A percentile compares a stretch with the other conserved stretches of the same genome.
Evolutionary conservation across 2,888 invertebrate species (phyloP).

Genomic region (Phalangium opilio): DNA sequence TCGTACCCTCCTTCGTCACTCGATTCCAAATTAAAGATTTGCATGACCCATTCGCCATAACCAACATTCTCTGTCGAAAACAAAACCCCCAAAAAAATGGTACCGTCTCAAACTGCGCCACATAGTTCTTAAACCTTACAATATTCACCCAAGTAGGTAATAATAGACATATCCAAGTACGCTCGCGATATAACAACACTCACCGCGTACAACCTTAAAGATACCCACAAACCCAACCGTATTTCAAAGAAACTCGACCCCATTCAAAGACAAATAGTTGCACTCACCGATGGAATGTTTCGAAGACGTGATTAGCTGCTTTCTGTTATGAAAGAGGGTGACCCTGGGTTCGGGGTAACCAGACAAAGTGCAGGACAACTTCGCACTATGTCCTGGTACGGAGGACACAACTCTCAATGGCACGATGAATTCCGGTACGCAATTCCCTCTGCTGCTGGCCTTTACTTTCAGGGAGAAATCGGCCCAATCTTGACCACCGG

Average conservation of each 20-base stretch:
- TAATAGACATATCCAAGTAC: too few species aligned
- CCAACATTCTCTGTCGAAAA: constrained; percentile 21
- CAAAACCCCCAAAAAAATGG: too few species aligned
- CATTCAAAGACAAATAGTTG: too few species aligned
- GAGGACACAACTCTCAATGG: background rate
- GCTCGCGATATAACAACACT: too few species aligned
- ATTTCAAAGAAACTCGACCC: too few species aligned
- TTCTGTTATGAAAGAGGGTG: background rate
- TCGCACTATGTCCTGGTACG: background rate
- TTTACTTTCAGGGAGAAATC: constrained; percentile 20
- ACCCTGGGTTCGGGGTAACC: constrained; percentile 1
- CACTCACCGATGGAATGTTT: too few species aligned
- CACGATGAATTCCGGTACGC: constrained; percentile 1
- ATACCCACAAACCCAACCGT: too few species aligned
- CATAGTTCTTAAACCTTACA: too few species aligned
- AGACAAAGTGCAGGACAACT: background rate
- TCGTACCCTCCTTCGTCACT: constrained; percentile 11
- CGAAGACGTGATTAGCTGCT: background rate
- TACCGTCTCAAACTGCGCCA: too few species aligned
- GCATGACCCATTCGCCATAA: constrained; percentile 13
- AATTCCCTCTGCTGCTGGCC: constrained; percentile 10
- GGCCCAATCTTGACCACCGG: constrained; percentile 21
- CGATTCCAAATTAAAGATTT: constrained; percentile 2
- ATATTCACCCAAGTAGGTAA: too few species aligned
- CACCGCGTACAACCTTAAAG: too few species aligned